Evolutionary conservation across 2,888 invertebrate genomes (phyloP).

Genomic region (Imbricaverruca yamaguchii): DNA sequence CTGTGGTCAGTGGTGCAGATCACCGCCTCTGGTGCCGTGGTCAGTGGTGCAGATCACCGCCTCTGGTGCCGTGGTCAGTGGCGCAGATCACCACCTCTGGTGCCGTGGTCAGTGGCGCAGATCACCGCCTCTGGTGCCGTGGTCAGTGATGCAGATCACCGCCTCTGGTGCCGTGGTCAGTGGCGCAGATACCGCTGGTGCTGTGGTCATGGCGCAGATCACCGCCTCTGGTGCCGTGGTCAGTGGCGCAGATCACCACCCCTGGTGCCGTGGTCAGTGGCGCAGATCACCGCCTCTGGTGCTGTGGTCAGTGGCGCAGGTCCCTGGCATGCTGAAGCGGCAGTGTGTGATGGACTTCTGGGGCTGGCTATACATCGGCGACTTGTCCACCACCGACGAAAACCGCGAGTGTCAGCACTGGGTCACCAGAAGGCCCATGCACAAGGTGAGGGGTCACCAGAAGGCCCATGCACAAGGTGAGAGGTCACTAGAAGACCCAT

Average conservation of each 20-base stretch:
- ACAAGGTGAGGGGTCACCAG: background rate
- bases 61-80: background rate
- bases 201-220: background rate
- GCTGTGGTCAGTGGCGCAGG: background rate
- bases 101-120: background rate
- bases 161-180: background rate
- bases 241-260: background rate
- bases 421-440: background rate
- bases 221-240: too few relatives aligned
- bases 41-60: background rate
- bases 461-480: background rate
- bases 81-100: background rate
- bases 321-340: background rate
- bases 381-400: background rate
- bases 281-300: background rate
- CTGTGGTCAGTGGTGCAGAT: background rate
- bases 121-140: background rate
- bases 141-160: background rate
- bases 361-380: background rate
- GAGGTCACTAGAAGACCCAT: background rate
- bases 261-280: background rate
- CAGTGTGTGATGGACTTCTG: background rate
- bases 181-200: background rate
- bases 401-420: background rate
- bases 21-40: too few relatives aligned